phyloP scores from a whole-genome alignment of 2,113 vertebrate genomes.

The Hymenochirus boettgeri region DNA sequence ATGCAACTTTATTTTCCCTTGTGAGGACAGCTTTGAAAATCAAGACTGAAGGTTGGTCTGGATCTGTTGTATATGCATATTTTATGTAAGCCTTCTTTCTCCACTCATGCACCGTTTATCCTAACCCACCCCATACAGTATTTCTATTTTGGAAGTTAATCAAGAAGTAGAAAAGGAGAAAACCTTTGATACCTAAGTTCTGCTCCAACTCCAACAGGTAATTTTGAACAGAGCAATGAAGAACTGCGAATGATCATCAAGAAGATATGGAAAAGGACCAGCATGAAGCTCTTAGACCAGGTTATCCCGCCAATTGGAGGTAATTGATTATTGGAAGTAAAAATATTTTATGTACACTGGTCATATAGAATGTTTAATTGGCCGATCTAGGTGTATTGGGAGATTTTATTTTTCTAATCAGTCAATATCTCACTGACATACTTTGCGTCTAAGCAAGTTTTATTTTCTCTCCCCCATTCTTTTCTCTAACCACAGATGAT shows the following conservation, averaged over 20 bases:
- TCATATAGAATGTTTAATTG: no score
- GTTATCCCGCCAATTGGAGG: conserved; percentile 97
- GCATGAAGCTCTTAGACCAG: conserved; percentile 97
- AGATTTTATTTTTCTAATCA: no score
- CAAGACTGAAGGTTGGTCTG: conserved; percentile 86
- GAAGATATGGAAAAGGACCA: conserved; percentile 95
- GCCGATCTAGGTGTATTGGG: no score
- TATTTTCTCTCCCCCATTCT: neutral
- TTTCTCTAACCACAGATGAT: conserved; percentile 69
- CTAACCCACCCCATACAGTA: neutral
- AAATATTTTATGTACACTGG: no score
- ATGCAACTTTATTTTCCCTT: conserved; percentile 91
- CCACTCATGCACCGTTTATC: neutral
- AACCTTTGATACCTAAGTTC: no score
- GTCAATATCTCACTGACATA: no score
- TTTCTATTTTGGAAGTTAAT: no score
- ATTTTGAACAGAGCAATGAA: conserved; percentile 94
- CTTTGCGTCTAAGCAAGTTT: neutral
- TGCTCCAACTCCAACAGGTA: conserved; percentile 62
- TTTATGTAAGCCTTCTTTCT: neutral
- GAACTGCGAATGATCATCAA: conserved; percentile 94
- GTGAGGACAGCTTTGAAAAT: conserved; percentile 96
- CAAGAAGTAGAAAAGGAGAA: no score
- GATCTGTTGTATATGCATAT: neutral
- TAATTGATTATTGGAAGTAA: no score